Percentiles rank a stretch among this genome's conserved stretches.
phyloP scores from a whole-genome alignment of 2,113 vertebrate species.

The Ursus arctos region DNA sequence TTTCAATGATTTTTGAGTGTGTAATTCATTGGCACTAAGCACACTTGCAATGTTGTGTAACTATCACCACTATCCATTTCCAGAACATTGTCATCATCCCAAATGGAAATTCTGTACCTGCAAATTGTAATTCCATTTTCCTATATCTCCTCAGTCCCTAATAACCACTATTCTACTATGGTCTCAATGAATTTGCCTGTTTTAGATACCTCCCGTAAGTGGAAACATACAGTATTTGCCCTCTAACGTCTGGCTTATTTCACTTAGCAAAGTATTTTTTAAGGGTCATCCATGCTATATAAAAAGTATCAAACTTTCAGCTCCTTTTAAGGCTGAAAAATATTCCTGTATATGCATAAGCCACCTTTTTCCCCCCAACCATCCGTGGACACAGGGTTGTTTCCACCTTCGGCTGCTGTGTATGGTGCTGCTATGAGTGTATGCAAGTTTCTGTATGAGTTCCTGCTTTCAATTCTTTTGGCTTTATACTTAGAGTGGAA shows the following conservation, averaged over 20 bases:
- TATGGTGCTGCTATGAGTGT: not conserved
- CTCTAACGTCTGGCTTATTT: not conserved
- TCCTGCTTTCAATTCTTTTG: not conserved
- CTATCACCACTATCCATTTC: not conserved
- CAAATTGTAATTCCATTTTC: not conserved
- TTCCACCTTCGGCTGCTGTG: not conserved
- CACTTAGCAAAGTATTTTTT: not conserved
- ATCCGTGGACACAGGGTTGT: not conserved
- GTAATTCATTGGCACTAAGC: not conserved
- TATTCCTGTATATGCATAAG: not conserved
- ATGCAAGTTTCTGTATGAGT: not conserved
- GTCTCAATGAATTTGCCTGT: not conserved
- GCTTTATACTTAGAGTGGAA: not conserved
- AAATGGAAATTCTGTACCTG: not conserved
- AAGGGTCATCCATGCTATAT: not conserved
- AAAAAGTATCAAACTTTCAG: not conserved
- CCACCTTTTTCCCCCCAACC: not conserved
- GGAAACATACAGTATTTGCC: not conserved
- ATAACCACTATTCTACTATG: not conserved
- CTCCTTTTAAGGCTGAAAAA: not conserved
- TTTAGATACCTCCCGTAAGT: not conserved
- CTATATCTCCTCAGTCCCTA: not conserved
- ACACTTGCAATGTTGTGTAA: not conserved
- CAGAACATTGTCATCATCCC: not conserved
- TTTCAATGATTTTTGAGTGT: not conserved